phyloP scores from a whole-genome alignment of 2,888 invertebrate genomes.

The Meganola albula region DNA sequence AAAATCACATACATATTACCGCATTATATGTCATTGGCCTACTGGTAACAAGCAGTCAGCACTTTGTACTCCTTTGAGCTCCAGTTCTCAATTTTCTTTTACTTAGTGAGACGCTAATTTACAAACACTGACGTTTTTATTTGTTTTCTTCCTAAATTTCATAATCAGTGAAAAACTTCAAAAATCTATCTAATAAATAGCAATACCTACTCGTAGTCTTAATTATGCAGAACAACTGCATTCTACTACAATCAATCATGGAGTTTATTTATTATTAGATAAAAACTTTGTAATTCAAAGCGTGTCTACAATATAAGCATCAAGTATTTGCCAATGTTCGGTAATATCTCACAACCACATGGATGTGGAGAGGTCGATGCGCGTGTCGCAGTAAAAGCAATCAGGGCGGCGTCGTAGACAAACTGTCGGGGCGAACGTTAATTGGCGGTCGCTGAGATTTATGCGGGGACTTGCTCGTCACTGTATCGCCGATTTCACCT shows the following conservation, averaged over 20 bases:
- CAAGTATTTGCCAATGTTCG: conserved; percentile 30
- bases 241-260: no score
- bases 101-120: no score
- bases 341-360: conserved; percentile 16
- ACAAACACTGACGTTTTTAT: no score
- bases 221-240: no score
- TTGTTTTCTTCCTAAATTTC: no score
- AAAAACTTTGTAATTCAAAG: no score
- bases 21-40: conserved; percentile 27
- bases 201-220: no score
- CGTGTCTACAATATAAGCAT: no score
- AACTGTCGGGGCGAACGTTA: conserved; percentile 74
- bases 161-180: no score
- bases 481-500: conserved; percentile 48
- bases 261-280: no score
- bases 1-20: conserved; percentile 34
- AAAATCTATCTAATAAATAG: no score
- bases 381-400: conserved; percentile 66
- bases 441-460: conserved; percentile 77
- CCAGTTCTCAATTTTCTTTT: neutral
- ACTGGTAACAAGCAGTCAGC: conserved; percentile 18
- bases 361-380: conserved; percentile 30
- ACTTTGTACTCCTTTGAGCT: conserved; percentile 8
- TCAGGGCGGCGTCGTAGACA: conserved; percentile 75
- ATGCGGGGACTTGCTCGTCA: conserved; percentile 70